A percentile compares a stretch with the other conserved stretches of the same genome.
Evolutionary conservation across 2,888 invertebrate species (phyloP).

Genomic region (Athalia rosae): DNA sequence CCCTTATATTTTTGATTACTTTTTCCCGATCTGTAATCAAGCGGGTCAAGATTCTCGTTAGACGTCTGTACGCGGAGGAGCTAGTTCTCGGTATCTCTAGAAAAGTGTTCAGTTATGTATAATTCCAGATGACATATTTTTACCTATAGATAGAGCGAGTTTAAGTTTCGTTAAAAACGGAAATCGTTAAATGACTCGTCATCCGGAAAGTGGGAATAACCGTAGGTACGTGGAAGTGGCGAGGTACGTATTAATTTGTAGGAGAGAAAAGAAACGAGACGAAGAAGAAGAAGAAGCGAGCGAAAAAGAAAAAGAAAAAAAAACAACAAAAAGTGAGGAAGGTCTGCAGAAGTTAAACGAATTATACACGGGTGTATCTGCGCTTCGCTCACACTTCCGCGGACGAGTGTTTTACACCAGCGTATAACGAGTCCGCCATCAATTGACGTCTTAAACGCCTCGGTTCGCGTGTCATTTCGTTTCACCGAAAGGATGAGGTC

Average conservation of each 20-base stretch:
- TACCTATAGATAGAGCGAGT: too few relatives aligned
- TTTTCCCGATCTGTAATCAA: too few relatives aligned
- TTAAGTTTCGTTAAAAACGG: neutral
- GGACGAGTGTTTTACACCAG: conserved; percentile 35
- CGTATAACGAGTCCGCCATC: conserved; percentile 13
- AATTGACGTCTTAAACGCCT: conserved; percentile 38
- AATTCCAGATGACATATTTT: neutral
- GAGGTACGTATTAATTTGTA: neutral
- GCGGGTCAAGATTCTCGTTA: too few relatives aligned
- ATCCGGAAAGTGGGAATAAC: conserved; percentile 14
- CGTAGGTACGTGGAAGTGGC: neutral
- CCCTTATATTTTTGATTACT: too few relatives aligned
- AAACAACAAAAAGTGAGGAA: neutral
- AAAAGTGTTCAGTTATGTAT: too few relatives aligned
- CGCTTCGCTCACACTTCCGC: conserved; percentile 29
- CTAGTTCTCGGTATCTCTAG: too few relatives aligned
- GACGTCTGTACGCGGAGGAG: too few relatives aligned
- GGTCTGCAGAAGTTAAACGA: conserved; percentile 3
- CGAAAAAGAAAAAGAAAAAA: neutral
- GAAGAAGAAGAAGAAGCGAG: too few relatives aligned
- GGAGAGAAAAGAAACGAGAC: too few relatives aligned
- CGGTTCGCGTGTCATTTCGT: neutral
- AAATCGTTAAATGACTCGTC: conserved; percentile 18
- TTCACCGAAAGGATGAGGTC: neutral
- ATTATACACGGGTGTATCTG: neutral